Conservation (phyloP, 2,797 vertebrate species). For the Setipinna tenuifilis region DNA sequence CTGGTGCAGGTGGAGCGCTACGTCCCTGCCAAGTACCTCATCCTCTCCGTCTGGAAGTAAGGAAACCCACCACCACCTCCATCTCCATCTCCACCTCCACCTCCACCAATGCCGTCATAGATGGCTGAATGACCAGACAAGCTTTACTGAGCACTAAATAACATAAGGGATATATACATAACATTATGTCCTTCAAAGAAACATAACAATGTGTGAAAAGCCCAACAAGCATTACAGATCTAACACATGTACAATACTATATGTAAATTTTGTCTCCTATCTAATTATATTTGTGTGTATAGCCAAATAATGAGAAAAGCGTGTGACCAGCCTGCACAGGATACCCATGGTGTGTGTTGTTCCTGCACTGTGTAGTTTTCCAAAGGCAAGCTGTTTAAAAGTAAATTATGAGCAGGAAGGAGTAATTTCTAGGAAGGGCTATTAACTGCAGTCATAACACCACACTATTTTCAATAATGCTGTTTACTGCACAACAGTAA, state of each 20-base stretch:
- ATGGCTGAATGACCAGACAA: not conserved
- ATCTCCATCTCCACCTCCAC: not conserved
- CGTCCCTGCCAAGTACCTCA: slow-evolving; percentile 92
- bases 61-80: slow-evolving; percentile 47
- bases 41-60: slow-evolving; percentile 98
- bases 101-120: no score
- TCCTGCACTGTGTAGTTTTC: not conserved
- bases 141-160: not conserved
- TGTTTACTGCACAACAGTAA: not conserved
- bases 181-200: not conserved
- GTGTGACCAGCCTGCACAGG: no score
- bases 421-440: not conserved
- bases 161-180: not conserved
- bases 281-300: no score
- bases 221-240: not conserved
- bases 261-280: no score
- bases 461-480: not conserved
- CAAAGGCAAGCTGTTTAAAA: not conserved
- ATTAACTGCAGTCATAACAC: not conserved
- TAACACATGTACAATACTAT: not conserved
- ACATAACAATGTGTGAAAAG: not conserved
- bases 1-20: slow-evolving; percentile 97
- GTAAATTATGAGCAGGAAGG: not conserved
- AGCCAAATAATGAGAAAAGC: no score
- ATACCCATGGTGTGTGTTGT: not conserved